Conservation (phyloP, 2,113 vertebrate genomes). For the Chitala chitala region DNA sequence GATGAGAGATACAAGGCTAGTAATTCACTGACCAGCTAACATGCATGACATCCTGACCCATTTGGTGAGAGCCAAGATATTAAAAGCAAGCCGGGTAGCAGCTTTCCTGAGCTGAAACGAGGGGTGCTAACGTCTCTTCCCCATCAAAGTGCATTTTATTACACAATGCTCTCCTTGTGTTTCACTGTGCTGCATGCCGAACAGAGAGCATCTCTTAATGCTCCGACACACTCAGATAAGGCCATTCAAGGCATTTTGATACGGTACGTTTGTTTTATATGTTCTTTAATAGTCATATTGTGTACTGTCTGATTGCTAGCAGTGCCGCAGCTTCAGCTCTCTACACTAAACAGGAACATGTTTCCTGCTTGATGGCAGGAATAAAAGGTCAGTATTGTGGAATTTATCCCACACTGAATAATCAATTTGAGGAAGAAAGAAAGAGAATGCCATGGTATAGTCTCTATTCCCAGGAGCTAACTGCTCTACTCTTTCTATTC, state of each 20-base stretch:
- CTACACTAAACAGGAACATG: not conserved
- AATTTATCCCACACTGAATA: slow-evolving; percentile 18
- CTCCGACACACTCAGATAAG: not conserved
- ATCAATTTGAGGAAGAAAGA: too few relatives aligned
- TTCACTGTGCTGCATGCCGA: not conserved
- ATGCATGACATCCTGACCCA: slow-evolving; percentile 35
- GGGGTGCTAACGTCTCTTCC: not conserved
- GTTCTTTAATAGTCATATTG: not conserved
- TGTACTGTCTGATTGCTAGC: not conserved
- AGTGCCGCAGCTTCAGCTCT: not conserved
- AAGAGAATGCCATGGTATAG: too few relatives aligned
- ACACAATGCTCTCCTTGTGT: slow-evolving; percentile 21
- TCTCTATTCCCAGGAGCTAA: too few relatives aligned
- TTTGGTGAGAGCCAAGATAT: slow-evolving; percentile 3
- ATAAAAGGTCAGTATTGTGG: slow-evolving; percentile 36
- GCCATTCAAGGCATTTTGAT: not conserved
- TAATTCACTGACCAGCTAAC: slow-evolving; percentile 38
- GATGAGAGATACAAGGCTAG: slow-evolving; percentile 30
- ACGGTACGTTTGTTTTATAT: not conserved
- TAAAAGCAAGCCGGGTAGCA: not conserved
- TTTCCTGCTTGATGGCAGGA: slow-evolving; percentile 26
- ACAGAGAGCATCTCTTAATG: not conserved
- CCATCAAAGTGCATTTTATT: slow-evolving; percentile 23
- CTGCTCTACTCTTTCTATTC: too few relatives aligned
- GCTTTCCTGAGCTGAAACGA: not conserved